A percentile compares a stretch with the other conserved stretches of the same genome.
These are phyloP conservation scores for Rhamnusium bicolor DNA, from an alignment of 2,888 invertebrate species.

Conservation along the genomic window DNA sequence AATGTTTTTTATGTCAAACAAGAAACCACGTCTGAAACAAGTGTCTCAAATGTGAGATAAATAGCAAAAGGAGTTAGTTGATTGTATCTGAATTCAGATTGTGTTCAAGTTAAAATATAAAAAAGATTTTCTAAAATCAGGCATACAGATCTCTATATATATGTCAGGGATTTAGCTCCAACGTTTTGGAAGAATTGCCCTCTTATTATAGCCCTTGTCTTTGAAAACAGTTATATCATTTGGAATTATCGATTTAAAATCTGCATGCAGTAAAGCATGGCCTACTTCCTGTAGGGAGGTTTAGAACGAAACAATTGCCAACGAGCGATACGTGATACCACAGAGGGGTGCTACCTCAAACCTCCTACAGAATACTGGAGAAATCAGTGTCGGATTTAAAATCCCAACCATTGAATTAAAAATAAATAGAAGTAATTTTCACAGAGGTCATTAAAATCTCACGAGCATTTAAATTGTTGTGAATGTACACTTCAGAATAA, in stretches of 20 bases:
- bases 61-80: constrained; percentile 15
- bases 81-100: constrained; percentile 20
- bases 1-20: not conserved
- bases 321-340: constrained; percentile 53
- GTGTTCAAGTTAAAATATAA: constrained; percentile 6
- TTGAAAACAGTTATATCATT: constrained; percentile 46
- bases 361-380: constrained; percentile 7
- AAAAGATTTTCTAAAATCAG: constrained; percentile 9
- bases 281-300: constrained; percentile 49
- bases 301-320: constrained; percentile 53
- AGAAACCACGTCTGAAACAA: not conserved
- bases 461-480: not conserved
- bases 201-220: constrained; percentile 30
- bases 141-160: constrained; percentile 32
- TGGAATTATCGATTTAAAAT: constrained; percentile 51
- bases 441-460: not conserved
- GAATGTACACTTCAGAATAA: not conserved
- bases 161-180: constrained; percentile 27
- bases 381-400: constrained; percentile 24
- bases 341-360: constrained; percentile 24
- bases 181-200: constrained; percentile 33
- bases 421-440: not conserved
- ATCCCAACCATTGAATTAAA: not conserved
- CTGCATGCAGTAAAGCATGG: constrained; percentile 53
- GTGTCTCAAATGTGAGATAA: constrained; percentile 16